Base-by-base conservation (phyloP, 1,140 invertebrate species). In the Capitella teleta region DNA sequence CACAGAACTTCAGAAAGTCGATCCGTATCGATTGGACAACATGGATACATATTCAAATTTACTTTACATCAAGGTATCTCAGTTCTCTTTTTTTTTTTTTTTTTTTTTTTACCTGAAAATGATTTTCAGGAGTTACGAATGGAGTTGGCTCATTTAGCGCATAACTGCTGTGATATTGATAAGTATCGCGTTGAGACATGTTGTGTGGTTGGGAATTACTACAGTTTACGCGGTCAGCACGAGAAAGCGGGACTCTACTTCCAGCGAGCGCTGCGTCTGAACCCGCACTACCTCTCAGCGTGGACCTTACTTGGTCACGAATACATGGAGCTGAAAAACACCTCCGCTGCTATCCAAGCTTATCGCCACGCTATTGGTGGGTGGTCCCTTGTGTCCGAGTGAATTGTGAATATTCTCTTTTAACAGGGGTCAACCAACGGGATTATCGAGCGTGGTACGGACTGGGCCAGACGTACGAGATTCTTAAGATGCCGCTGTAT, bases 271-370 rank as follows among this genome's bases (percentile, higher is more conserved):
- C 72, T 99, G 12, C 86, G 89, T 68, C 68, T 98, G 0, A 94
- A 97, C 77, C 92, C 94, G 0, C 82, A 90, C 57, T 95, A 95
- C 68, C 73, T 95, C 21, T 73, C 89, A 2, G 92, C 92, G 0
- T 98, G 93, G 92, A 97, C 94, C 0, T 73, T 99, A 24, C 89
- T 98, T 79, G 96, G 96, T 0, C 95, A 99, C 68, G 95, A 98
- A 73, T 98, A 90, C 72, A 93, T 98, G 83, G 94, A 98, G 76
- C 80, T 98, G 71, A 98, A 98, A 72, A 98, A 98, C 71, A 92
- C 88, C 1, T 90, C 91, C 74, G 90, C 90, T 16, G 93, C 94
- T 6, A 94, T 96, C 63, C 87, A 93, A 62, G 92, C 90, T 63
- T 99, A 98, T 70, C 77, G 93, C 61, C 89, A 94, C 74, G 94